Conservation (phyloP, 2,888 invertebrate species). For the Netelia melanura region DNA sequence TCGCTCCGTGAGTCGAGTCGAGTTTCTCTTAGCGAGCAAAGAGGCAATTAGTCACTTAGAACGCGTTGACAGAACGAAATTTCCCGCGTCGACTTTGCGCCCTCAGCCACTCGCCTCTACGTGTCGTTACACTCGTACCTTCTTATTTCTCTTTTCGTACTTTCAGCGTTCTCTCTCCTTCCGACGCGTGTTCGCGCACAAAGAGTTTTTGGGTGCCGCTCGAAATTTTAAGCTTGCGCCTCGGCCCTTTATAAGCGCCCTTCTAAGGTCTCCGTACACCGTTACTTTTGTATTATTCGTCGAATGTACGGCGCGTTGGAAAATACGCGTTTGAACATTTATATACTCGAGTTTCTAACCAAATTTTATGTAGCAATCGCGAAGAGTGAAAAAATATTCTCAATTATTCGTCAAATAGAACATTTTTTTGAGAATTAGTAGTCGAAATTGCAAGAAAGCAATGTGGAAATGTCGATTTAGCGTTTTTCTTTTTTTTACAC, state of each 20-base stretch:
- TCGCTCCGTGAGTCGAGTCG: conserved; percentile 7
- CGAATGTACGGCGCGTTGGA: neutral
- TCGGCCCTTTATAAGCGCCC: neutral
- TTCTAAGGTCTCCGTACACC: neutral
- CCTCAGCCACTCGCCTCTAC: conserved; percentile 1
- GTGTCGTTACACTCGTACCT: neutral
- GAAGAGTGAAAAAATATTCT: neutral
- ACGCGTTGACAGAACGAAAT: conserved; percentile 43
- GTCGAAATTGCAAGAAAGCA: neutral
- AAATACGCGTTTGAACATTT: neutral
- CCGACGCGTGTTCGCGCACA: neutral
- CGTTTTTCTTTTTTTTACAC: neutral
- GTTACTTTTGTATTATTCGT: neutral
- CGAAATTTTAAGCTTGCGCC: neutral
- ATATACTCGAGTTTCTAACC: neutral
- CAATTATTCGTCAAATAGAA: neutral
- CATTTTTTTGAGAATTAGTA: neutral
- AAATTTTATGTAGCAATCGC: neutral
- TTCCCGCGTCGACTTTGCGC: neutral
- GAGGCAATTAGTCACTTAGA: conserved; percentile 41
- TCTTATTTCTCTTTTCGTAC: neutral
- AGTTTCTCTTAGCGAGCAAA: conserved; percentile 5
- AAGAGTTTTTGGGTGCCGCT: neutral
- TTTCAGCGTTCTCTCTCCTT: neutral
- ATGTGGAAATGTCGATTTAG: neutral